Conservation (phyloP, 2,113 vertebrate species). For the Gallinago undulata region DNA sequence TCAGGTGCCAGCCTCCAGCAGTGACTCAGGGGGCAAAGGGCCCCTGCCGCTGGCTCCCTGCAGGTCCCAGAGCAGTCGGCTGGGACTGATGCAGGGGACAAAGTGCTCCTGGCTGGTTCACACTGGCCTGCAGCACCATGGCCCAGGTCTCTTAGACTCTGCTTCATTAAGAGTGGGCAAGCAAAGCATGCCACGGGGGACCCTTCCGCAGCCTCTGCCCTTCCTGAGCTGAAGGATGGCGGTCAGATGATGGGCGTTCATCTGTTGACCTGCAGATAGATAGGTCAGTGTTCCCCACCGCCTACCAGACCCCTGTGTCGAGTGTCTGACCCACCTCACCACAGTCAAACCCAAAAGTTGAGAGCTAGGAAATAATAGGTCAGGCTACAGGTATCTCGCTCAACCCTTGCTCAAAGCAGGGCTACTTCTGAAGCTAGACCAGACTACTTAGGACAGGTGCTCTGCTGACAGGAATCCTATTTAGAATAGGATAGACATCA, state of each 20-base stretch:
- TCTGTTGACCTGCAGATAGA: too few relatives aligned
- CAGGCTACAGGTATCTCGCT: background rate
- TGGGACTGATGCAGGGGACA: background rate
- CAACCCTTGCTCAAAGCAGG: background rate
- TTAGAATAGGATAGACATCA: background rate
- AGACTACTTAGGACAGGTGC: background rate
- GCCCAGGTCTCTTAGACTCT: background rate
- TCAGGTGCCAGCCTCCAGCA: background rate
- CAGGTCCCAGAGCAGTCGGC: background rate
- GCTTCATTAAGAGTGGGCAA: background rate
- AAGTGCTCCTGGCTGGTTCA: background rate
- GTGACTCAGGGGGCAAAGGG: background rate
- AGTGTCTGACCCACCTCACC: background rate
- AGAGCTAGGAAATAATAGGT: background rate
- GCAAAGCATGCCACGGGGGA: background rate
- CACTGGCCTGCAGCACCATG: accelerated
- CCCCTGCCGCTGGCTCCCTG: background rate
- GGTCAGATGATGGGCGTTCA: background rate
- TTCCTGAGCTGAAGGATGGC: background rate
- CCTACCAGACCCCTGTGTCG: accelerated
- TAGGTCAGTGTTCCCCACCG: accelerated
- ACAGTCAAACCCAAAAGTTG: background rate
- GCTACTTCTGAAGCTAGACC: background rate
- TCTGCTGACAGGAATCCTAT: background rate
- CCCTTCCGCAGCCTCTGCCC: background rate